phyloP scores from a whole-genome alignment of 1,140 invertebrate species.

The Ceratosolen solmsi region DNA sequence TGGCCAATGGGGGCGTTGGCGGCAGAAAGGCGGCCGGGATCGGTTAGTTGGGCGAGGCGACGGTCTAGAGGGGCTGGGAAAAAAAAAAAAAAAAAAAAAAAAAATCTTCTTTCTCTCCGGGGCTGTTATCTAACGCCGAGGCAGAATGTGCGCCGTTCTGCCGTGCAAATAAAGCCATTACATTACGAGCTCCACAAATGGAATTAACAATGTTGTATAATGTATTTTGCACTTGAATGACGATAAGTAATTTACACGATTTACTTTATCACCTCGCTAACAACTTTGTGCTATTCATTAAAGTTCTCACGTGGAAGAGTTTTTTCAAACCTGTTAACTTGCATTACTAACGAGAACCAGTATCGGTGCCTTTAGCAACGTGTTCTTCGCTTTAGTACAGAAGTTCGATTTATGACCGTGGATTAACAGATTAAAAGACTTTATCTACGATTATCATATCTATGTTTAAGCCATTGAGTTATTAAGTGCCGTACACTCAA shows the following conservation, averaged over 20 bases:
- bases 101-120: background rate
- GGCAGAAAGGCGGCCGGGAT: too few relatives aligned
- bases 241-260: conserved; percentile 32
- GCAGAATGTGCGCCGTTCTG: background rate
- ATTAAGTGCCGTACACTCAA: background rate
- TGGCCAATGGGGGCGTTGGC: background rate
- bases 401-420: background rate
- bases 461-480: background rate
- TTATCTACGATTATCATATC: background rate
- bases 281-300: conserved; percentile 22
- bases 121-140: conserved; percentile 22
- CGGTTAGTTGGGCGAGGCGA: too few relatives aligned
- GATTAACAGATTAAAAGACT: conserved; percentile 22
- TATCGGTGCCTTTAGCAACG: background rate
- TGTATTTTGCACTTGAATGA: conserved; percentile 27
- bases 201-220: conserved; percentile 35
- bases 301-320: background rate
- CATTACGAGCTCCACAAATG: conserved; percentile 22
- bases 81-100: background rate
- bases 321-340: background rate
- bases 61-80: too few relatives aligned
- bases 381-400: background rate
- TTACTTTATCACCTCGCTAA: conserved; percentile 18
- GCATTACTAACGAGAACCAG: conserved; percentile 14
- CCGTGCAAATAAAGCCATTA: conserved; percentile 34